These are phyloP conservation scores for Formicarius rufipectus DNA, from an alignment of 2,113 vertebrate species.

Conservation along the genomic window DNA sequence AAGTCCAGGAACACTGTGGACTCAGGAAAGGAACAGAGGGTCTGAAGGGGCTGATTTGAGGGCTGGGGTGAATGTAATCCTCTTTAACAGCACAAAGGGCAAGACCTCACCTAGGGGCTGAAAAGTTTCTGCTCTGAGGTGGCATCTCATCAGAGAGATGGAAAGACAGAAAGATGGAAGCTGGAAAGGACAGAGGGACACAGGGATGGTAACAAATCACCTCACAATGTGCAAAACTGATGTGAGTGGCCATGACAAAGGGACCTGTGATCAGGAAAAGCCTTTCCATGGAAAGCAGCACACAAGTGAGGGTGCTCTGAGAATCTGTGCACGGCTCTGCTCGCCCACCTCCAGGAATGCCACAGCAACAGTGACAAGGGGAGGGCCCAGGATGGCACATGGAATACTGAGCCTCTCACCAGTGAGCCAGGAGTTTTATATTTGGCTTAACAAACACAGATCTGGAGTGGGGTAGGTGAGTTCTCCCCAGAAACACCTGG, in stretches of 20 bases:
- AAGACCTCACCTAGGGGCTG: neutral
- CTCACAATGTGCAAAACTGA: neutral
- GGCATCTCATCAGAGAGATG: neutral
- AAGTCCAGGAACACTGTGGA: neutral
- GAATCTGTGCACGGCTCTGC: neutral
- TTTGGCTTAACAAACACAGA: neutral
- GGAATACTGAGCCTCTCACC: neutral
- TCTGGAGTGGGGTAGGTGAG: neutral
- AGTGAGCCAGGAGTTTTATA: rapidly evolving
- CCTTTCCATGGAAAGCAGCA: neutral
- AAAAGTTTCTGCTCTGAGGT: neutral
- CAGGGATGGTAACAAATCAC: rapidly evolving
- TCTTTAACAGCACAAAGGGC: neutral
- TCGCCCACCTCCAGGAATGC: neutral
- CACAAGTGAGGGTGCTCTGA: neutral
- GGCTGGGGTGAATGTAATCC: neutral
- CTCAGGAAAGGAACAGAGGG: neutral
- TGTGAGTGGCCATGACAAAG: neutral
- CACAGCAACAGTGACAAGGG: neutral
- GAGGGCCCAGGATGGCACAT: neutral
- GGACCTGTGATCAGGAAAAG: neutral
- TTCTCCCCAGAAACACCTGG: neutral
- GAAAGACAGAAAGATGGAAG: no score
- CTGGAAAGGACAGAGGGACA: neutral
- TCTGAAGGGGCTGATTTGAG: neutral